Evolutionary conservation across 2,797 vertebrate genomes (phyloP).

Genomic region (Cacajao melanocephalus): DNA sequence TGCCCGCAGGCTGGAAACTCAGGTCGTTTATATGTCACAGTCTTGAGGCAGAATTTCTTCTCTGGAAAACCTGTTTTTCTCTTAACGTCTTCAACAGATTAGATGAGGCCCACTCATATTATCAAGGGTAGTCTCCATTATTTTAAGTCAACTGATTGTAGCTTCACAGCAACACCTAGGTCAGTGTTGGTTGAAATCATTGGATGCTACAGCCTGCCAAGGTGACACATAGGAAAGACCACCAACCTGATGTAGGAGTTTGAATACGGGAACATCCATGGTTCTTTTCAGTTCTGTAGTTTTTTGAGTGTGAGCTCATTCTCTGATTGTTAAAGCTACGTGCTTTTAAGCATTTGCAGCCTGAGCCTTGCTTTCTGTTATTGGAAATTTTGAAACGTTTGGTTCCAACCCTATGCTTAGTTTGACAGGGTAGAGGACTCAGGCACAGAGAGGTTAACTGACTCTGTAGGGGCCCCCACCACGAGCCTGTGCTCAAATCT

Average conservation of each 20-base stretch:
- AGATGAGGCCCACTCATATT: background rate
- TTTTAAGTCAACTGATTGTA: background rate
- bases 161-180: background rate
- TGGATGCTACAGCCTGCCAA: background rate
- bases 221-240: background rate
- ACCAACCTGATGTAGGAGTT: background rate
- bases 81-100: background rate
- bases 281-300: background rate
- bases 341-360: background rate
- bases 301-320: background rate
- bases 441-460: background rate
- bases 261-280: background rate
- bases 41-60: background rate
- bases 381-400: background rate
- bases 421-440: background rate
- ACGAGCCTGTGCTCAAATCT: background rate
- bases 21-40: background rate
- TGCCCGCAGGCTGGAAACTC: background rate
- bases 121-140: background rate
- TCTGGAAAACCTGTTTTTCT: background rate
- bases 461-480: background rate
- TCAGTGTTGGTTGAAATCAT: background rate
- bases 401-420: background rate
- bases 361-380: background rate
- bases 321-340: background rate